These are phyloP conservation scores for Anthoscopus minutus DNA, from an alignment of 2,113 vertebrate genomes.

Conservation along the genomic window DNA sequence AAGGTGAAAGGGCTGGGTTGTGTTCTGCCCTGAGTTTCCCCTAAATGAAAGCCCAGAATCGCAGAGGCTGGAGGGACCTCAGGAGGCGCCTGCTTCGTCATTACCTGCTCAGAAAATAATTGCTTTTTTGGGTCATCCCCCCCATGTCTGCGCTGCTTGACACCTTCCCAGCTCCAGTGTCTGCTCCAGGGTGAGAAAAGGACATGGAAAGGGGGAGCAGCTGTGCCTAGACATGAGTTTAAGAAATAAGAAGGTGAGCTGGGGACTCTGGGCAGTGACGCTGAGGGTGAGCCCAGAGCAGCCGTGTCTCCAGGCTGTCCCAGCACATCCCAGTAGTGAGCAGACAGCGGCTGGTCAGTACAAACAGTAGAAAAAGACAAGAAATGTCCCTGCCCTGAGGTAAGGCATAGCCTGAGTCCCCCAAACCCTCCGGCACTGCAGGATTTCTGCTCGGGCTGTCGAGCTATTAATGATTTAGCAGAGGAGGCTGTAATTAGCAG, in stretches of 20 bases:
- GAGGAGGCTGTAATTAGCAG: conserved; percentile 24
- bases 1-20: neutral
- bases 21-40: neutral
- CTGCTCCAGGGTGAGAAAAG: neutral
- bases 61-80: neutral
- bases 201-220: neutral
- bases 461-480: conserved; percentile 14
- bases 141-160: neutral
- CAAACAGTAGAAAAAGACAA: neutral
- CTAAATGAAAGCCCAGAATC: accelerated
- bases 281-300: neutral
- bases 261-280: neutral
- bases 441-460: neutral
- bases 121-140: neutral
- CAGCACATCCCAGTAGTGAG: neutral
- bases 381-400: neutral
- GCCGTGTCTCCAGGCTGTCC: neutral
- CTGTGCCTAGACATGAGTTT: neutral
- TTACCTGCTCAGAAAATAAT: neutral
- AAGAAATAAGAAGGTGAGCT: neutral
- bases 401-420: neutral
- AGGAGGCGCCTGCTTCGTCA: neutral
- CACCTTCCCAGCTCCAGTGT: neutral
- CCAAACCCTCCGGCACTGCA: neutral
- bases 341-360: neutral